phyloP scores from a whole-genome alignment of 2,888 invertebrate genomes.

The Branchellion lobata region DNA sequence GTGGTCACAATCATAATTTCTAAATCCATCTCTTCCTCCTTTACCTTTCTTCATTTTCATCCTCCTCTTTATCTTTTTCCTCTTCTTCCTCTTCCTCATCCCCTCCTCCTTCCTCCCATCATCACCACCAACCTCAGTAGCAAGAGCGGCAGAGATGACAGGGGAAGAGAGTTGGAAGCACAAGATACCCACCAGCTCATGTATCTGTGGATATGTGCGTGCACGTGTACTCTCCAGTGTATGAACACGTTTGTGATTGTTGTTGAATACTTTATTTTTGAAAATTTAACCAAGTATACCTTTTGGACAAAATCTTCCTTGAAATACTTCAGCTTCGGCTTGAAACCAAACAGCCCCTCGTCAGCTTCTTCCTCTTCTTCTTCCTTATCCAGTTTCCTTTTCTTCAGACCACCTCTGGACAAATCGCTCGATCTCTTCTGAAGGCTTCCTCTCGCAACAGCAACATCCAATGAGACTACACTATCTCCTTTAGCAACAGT shows the following conservation, averaged over 20 bases:
- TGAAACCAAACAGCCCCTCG: not conserved
- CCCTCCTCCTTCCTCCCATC: no score
- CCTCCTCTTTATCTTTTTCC: no score
- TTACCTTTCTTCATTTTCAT: no score
- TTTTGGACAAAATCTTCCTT: not conserved
- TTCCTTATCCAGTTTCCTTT: not conserved
- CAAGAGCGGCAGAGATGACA: slow-evolving; percentile 64
- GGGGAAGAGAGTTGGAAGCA: slow-evolving; percentile 57
- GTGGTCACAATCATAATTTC: not conserved
- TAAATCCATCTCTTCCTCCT: no score
- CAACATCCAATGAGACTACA: no score
- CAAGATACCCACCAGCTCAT: slow-evolving; percentile 55
- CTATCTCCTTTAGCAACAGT: not conserved
- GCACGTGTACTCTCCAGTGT: no score
- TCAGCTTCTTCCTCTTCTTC: not conserved
- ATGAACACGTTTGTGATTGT: no score
- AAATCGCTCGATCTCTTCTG: no score
- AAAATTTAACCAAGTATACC: no score
- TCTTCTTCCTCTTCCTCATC: no score
- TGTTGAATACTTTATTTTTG: no score
- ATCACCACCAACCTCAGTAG: slow-evolving; percentile 26
- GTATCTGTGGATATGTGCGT: slow-evolving; percentile 53
- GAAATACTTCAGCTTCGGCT: not conserved
- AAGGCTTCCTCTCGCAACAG: not conserved
- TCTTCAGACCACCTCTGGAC: not conserved